Percentiles rank a stretch among this genome's conserved stretches.
phyloP scores from a whole-genome alignment of 2,888 invertebrate genomes.

The Eristalis intricaria region DNA sequence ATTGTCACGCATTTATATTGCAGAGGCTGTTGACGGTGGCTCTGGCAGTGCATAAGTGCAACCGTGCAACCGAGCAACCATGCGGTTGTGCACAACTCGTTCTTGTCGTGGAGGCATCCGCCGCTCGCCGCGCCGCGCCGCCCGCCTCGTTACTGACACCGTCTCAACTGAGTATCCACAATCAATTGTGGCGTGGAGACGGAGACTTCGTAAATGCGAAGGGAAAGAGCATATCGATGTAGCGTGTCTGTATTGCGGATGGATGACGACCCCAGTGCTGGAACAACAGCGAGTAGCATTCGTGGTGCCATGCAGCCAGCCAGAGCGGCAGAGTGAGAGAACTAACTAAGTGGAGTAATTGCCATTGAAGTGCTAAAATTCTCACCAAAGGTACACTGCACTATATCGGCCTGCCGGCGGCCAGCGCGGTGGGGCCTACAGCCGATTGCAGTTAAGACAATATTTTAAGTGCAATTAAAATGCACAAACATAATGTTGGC shows the following conservation, averaged over 20 bases:
- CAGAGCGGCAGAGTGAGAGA: constrained; percentile 28
- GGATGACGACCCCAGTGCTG: constrained; percentile 36
- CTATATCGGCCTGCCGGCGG: constrained; percentile 13
- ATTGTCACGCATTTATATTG: constrained; percentile 52
- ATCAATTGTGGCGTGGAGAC: constrained; percentile 33
- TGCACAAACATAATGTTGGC: constrained; percentile 46
- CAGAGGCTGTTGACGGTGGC: constrained; percentile 11
- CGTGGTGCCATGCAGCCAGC: constrained; percentile 15
- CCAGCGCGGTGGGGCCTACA: constrained; percentile 3
- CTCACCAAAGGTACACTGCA: constrained; percentile 26
- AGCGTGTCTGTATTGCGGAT: constrained; percentile 32
- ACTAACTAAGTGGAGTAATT: constrained; percentile 57
- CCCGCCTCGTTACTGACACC: background rate
- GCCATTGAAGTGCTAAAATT: constrained; percentile 69
- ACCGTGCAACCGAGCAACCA: background rate
- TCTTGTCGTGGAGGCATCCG: constrained; percentile 18
- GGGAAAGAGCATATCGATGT: constrained; percentile 58
- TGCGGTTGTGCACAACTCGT: constrained; percentile 31
- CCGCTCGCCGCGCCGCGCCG: constrained; percentile 6
- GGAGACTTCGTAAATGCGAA: constrained; percentile 8
- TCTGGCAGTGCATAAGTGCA: constrained; percentile 25
- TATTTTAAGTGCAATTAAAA: constrained; percentile 70
- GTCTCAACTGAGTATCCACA: constrained; percentile 44
- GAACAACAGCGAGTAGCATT: background rate
- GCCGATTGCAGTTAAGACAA: constrained; percentile 59